Evolutionary conservation across 2,888 invertebrate genomes (phyloP), one percentile per base, ranked within the genome.

Genomic region (Gymnosoma rotundatum): DNA sequence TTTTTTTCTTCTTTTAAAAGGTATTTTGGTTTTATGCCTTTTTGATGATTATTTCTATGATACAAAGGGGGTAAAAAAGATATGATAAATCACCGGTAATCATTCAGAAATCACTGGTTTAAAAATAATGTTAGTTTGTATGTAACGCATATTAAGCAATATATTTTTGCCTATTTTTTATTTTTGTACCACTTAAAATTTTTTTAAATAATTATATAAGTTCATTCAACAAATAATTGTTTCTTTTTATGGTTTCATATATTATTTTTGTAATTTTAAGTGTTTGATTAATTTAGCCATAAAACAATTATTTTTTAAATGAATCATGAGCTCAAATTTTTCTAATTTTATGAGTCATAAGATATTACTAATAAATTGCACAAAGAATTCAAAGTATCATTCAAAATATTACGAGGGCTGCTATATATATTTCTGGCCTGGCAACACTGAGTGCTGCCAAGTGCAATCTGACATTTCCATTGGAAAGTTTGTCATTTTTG

Each of bases 71-170:
- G 32, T 52, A 54, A 12, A 9, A 50, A 50, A 56, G 60, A 70
- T 42, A 81, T 81, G 75, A 81, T 81, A 75, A 75, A 81, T 81
- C 58, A 70, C 58, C 7, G 50, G 69, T 52, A 69, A 75, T 81
- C 48, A 74, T 69, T 69, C 56, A 20, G 54, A 79, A 79, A 79
- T 73, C 50, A 73, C 58, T 64, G 20, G 69, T 75, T 69, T 25
- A 69, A 80, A 75, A 60, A 63, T 56, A 56, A 80, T 74, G 18
- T 20, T 58, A 32, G 16, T 16, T 58, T 36, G 21, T 50, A 67
- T 67, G 48, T 36, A 25, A 25, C 25, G 25, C 25, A 78, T 78
- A 52, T 48, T 36, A 1, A 10, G 70, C 20, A 36, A 78, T 70
- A 63, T 63, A 14, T 69, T 38, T 52, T 56, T 32, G 8, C 32